phyloP scores from a whole-genome alignment of 2,797 vertebrate genomes.

The Meda fulgida region DNA sequence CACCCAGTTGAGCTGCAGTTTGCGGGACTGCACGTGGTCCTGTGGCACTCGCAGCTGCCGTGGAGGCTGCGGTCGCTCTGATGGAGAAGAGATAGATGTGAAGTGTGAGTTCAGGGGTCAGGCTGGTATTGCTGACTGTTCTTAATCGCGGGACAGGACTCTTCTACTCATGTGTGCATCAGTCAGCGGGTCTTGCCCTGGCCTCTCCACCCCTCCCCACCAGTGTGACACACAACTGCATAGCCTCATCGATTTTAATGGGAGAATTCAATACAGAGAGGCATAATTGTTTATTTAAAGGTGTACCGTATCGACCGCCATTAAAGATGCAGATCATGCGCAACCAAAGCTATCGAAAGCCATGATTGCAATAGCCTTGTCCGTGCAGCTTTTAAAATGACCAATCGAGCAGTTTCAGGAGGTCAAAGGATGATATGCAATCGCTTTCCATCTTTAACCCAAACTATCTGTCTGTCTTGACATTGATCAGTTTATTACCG shows the following conservation, averaged over 20 bases:
- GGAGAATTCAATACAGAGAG: slow-evolving; percentile 73
- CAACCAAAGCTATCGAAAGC: slow-evolving; percentile 72
- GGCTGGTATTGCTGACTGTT: slow-evolving; percentile 52
- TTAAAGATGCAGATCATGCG: slow-evolving; percentile 75
- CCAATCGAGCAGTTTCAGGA: slow-evolving; percentile 72
- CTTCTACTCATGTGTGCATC: slow-evolving; percentile 12
- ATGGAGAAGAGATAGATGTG: slow-evolving; percentile 31
- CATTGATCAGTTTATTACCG: background rate
- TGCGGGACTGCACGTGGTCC: slow-evolving; percentile 83
- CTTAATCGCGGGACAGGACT: slow-evolving; percentile 44
- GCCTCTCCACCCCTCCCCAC: slow-evolving; percentile 27
- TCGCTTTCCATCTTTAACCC: slow-evolving; percentile 29
- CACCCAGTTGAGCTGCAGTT: slow-evolving; percentile 86
- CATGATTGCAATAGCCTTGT: slow-evolving; percentile 55
- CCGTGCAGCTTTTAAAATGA: slow-evolving; percentile 70
- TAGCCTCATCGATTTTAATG: slow-evolving; percentile 69
- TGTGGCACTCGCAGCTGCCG: slow-evolving; percentile 84
- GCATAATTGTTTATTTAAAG: slow-evolving; percentile 83
- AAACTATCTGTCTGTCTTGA: background rate
- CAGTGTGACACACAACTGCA: slow-evolving; percentile 41
- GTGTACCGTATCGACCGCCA: slow-evolving; percentile 76
- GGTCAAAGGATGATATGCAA: slow-evolving; percentile 36
- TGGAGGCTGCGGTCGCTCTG: slow-evolving; percentile 91
- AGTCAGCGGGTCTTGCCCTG: slow-evolving; percentile 31
- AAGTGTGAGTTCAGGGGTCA: slow-evolving; percentile 47